phyloP scores from a whole-genome alignment of 2,888 invertebrate species.

The Pasiphila rectangulata region DNA sequence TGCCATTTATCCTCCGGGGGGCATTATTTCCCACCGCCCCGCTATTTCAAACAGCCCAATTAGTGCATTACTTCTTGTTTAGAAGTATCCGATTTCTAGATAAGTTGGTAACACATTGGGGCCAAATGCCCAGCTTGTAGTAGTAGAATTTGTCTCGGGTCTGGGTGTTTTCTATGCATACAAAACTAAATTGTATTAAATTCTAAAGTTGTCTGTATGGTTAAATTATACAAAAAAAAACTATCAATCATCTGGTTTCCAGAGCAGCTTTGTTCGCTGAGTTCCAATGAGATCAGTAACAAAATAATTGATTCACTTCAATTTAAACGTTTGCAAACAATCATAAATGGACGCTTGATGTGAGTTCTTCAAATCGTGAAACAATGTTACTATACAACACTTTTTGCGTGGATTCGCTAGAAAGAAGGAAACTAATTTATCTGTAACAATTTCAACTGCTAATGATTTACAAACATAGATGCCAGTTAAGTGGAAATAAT shows the following conservation, averaged over 20 bases:
- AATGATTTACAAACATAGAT: conserved; percentile 32
- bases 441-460: conserved; percentile 21
- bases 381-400: not conserved
- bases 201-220: no score
- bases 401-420: conserved; percentile 1
- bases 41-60: conserved; percentile 68
- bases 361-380: not conserved
- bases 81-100: conserved; percentile 40
- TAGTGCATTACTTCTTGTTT: conserved; percentile 67
- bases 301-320: no score
- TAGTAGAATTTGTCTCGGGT: no score
- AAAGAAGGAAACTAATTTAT: conserved; percentile 13
- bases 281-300: no score
- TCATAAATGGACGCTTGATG: no score
- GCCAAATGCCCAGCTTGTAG: conserved; percentile 10
- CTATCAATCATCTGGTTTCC: no score
- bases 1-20: conserved; percentile 66
- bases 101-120: conserved; percentile 35
- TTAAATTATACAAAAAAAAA: no score
- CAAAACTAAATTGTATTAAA: no score
- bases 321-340: no score
- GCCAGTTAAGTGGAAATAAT: conserved; percentile 38
- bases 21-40: conserved; percentile 73
- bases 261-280: no score
- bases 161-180: no score